Base-by-base conservation (phyloP, 2,797 vertebrate genomes). In the Microctenopoma lineatum region DNA sequence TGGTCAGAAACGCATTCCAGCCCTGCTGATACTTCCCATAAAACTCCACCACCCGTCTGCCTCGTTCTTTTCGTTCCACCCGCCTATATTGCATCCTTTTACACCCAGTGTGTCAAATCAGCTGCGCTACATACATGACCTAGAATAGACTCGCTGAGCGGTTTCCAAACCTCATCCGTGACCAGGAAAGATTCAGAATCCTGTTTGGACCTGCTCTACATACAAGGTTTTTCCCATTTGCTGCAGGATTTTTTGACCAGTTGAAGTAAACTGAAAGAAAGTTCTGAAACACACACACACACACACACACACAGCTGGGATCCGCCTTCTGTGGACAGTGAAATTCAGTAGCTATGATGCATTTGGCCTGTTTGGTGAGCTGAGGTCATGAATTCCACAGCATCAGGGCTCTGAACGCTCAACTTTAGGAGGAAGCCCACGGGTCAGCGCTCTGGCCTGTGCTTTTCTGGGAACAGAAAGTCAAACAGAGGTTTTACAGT, bases 1-100 rank as follows among this genome's bases (percentile, higher is more conserved):
- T 83, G 72, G 81, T 57, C 34, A 7, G 9, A 56, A 25, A 8
- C 12, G 3, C 78, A 84, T 84, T 84, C 84, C 73, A 29, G 5
- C 38, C 63, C 51, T 3, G 67, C 79, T 80, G 76, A 84, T 82
- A 51, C 79, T 64, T 75, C 81, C 61, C 61, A 61, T 83, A 73
- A 79, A 79, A 47, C 70, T 32, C 13, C 1, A 59, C 59, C 63
- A 1, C 12, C 65, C 47, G 3, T 47, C 65, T 68, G 50, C 48
- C 0, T 36, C 2, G 0, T 3, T 15, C 21, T 60, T 63, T 50
- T 61, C 71, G 36, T 67, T 32, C 61, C 18, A 42, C 66, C 53
- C 12, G 5, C 53, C 44, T 63, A 56, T 71, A 57, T 34, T 25
- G n/a, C 45, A 16, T 64, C 34, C 15, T 54, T 73, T 52, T 56